These are phyloP conservation scores for Nemapogon koenigi DNA, from an alignment of 2,888 invertebrate genomes.

Conservation along the genomic window DNA sequence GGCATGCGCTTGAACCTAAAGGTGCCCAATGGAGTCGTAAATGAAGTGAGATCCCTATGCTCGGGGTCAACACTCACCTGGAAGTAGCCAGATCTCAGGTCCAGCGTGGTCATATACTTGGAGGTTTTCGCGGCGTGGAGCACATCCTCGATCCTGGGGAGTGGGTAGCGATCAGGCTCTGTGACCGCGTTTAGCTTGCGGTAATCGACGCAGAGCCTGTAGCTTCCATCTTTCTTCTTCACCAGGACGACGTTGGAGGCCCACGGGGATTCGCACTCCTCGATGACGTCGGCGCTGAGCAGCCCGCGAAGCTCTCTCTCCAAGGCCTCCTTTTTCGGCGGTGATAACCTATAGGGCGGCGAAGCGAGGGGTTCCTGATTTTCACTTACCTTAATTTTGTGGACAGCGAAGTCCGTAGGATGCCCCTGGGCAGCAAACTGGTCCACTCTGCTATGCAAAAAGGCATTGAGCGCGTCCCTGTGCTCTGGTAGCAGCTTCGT, in stretches of 20 bases:
- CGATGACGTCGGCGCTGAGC: slow-evolving; percentile 21
- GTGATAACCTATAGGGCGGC: too few relatives aligned
- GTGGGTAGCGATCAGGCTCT: slow-evolving; percentile 20
- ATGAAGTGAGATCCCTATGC: slow-evolving; percentile 18
- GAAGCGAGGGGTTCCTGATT: too few relatives aligned
- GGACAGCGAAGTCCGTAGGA: too few relatives aligned
- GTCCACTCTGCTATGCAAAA: too few relatives aligned
- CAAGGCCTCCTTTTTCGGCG: slow-evolving; percentile 20
- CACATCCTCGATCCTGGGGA: slow-evolving; percentile 21
- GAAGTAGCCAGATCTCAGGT: slow-evolving; percentile 19
- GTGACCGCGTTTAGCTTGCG: slow-evolving; percentile 23
- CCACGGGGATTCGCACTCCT: slow-evolving; percentile 27
- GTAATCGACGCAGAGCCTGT: slow-evolving; percentile 23
- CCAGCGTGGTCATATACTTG: slow-evolving; percentile 19
- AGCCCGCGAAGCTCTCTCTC: slow-evolving; percentile 18
- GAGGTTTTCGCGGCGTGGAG: slow-evolving; percentile 19
- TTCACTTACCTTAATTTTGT: too few relatives aligned
- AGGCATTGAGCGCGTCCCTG: too few relatives aligned
- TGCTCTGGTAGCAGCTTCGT: too few relatives aligned
- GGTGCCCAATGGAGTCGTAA: slow-evolving; percentile 15
- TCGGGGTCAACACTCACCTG: slow-evolving; percentile 16
- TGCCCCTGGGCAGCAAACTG: too few relatives aligned
- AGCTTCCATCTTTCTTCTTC: slow-evolving; percentile 19
- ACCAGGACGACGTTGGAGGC: slow-evolving; percentile 21
- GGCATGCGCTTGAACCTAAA: slow-evolving; percentile 20